phyloP scores from a whole-genome alignment of 2,888 invertebrate species.

The Macrosiphum euphorbiae region DNA sequence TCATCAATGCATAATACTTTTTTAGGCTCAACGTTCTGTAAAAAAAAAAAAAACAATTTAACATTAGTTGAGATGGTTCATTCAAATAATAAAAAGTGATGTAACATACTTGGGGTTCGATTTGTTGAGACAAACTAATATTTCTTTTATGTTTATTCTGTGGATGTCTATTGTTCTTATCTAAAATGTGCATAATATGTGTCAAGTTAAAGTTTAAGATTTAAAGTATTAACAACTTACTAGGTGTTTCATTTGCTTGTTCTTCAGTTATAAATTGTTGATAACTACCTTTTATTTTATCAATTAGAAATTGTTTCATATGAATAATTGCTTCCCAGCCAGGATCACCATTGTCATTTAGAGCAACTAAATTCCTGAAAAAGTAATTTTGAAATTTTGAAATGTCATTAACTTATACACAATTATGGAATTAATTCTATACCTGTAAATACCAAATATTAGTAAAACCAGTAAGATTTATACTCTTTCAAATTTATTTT shows the following conservation, averaged over 20 bases:
- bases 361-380: slow-evolving; percentile 77
- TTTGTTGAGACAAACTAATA: slow-evolving; percentile 66
- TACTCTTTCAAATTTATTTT: neutral
- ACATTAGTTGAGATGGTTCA: neutral
- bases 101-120: slow-evolving; percentile 63
- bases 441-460: neutral
- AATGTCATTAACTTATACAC: neutral
- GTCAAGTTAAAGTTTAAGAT: neutral
- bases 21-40: slow-evolving; percentile 74
- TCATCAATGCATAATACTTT: slow-evolving; percentile 85
- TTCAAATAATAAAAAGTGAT: neutral
- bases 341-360: slow-evolving; percentile 87
- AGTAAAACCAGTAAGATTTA: neutral
- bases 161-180: slow-evolving; percentile 57
- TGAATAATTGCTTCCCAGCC: slow-evolving; percentile 95
- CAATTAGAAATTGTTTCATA: slow-evolving; percentile 84
- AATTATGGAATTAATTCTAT: neutral
- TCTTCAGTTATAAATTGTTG: slow-evolving; percentile 75
- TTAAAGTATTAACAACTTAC: slow-evolving; percentile 36
- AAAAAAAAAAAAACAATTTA: slow-evolving; percentile 65
- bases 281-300: slow-evolving; percentile 77
- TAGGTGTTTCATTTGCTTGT: slow-evolving; percentile 67
- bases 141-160: slow-evolving; percentile 66
- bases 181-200: slow-evolving; percentile 38
- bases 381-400: slow-evolving; percentile 51